Evolutionary conservation across 2,888 invertebrate genomes (phyloP), one percentile per base, ranked within the genome.

Genomic region (Leptinotarsa tumamoca): DNA sequence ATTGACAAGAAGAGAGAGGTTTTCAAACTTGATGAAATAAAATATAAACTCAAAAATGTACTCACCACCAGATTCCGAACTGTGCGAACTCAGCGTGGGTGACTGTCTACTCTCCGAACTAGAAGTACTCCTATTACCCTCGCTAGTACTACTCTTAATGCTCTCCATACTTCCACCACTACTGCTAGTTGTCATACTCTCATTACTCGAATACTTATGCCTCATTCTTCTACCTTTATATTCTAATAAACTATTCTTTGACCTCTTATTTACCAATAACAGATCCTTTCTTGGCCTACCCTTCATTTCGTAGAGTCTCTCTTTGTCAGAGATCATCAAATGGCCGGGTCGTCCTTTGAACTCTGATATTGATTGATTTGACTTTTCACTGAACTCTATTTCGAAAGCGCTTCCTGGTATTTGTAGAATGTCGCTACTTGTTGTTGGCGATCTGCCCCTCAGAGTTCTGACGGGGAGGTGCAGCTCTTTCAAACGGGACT

Each of bases 111-210:
- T 95, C 85, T 95, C 95, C 70, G 95, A 95, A 88, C 95, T 95
- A 85, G 94, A 94, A 74, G 95, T 95, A 85, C 95, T 96, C 82
- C 95, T 90, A 85, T 95, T 95, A 50, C 95, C 95, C 88, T 96
- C 96, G 87, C 96, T 96, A 74, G 95, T 95, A 87, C 95, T 95
- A 88, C 95, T 95, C 79, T 95, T 92, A 79, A 96, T 89, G 73
- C 96, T 96, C 86, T 96, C 96, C 93, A 96, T 94, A 87, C 96
- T 96, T 63, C 95, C 95, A 70, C 95, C 95, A 85, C 95, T 95
- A 88, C 95, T 95, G 85, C 95, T 95, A 10, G 95, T 95, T 51
- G 95, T 95, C 92, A 96, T 95, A 87, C 95, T 95, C 88, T 96
- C 96, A 50, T 95, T 95, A 84, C 95, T 95, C 10, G 94, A 94